phyloP scores from a whole-genome alignment of 2,888 invertebrate genomes.

The Synergus japonicus region DNA sequence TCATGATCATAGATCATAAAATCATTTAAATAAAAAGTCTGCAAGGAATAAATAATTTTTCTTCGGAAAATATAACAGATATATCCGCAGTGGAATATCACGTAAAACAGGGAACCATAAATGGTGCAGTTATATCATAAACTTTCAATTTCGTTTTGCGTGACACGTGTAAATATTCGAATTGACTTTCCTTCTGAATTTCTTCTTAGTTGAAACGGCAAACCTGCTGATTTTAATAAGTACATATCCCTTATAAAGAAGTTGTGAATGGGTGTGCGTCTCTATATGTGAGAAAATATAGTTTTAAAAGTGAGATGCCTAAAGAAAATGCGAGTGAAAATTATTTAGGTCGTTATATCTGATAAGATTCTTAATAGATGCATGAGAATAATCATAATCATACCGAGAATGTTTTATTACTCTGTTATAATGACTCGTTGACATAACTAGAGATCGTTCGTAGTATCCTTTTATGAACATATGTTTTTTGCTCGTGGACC shows the following conservation, averaged over 20 bases:
- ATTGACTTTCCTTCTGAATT: slow-evolving; percentile 18
- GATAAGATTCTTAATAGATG: background rate
- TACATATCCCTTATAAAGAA: slow-evolving; percentile 4
- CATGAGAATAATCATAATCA: slow-evolving; percentile 4
- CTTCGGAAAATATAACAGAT: background rate
- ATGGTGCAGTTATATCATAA: slow-evolving; percentile 19
- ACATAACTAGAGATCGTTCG: background rate
- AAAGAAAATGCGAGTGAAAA: background rate
- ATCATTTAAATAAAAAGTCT: background rate
- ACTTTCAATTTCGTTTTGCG: slow-evolving; percentile 6
- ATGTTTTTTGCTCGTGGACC: slow-evolving; percentile 1
- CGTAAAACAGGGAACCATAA: background rate
- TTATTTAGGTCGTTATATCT: background rate
- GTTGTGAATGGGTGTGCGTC: background rate
- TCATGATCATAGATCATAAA: background rate
- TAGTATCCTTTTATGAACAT: slow-evolving; percentile 4
- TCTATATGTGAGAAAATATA: slow-evolving; percentile 3
- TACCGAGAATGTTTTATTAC: background rate
- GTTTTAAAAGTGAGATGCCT: background rate
- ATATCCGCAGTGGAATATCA: background rate
- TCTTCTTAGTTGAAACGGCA: slow-evolving; percentile 2
- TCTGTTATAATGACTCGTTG: background rate
- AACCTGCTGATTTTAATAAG: background rate
- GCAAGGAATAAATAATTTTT: background rate
- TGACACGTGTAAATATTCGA: slow-evolving; percentile 21